Percentiles rank a stretch among this genome's conserved stretches.
phyloP scores from a whole-genome alignment of 2,113 vertebrate genomes.

The Brevimyrus niger region DNA sequence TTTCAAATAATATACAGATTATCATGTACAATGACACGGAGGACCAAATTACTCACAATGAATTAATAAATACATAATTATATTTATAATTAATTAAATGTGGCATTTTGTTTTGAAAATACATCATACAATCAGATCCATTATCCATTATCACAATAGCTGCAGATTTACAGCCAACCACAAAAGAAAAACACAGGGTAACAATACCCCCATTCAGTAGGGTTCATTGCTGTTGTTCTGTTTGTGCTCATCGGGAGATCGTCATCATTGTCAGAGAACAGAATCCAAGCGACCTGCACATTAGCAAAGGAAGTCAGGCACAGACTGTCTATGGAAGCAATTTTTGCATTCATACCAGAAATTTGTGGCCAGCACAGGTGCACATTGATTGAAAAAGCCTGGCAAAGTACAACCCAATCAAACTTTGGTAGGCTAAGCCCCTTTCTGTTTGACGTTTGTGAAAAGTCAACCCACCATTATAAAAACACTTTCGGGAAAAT shows the following conservation, averaged over 20 bases:
- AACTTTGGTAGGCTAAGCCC: background rate
- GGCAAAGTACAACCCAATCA: background rate
- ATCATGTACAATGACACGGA: background rate
- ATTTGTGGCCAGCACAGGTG: background rate
- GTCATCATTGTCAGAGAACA: background rate
- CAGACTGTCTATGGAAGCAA: background rate
- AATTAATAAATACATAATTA: background rate
- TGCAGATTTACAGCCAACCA: background rate
- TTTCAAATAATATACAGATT: background rate
- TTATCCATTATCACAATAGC: background rate
- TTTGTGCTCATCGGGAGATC: background rate
- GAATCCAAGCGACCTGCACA: background rate
- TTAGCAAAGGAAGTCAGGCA: background rate
- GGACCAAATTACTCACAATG: background rate
- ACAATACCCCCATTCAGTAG: background rate
- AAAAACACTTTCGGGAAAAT: background rate
- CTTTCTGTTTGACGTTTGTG: background rate
- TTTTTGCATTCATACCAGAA: background rate
- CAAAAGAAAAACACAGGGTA: background rate
- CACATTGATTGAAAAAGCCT: background rate
- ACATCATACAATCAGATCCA: background rate
- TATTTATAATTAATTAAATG: background rate
- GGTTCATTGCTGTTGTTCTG: background rate
- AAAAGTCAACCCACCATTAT: background rate
- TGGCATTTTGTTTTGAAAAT: background rate